Evolutionary conservation across 2,888 invertebrate species (phyloP).

Genomic region (Metellina segmentata): DNA sequence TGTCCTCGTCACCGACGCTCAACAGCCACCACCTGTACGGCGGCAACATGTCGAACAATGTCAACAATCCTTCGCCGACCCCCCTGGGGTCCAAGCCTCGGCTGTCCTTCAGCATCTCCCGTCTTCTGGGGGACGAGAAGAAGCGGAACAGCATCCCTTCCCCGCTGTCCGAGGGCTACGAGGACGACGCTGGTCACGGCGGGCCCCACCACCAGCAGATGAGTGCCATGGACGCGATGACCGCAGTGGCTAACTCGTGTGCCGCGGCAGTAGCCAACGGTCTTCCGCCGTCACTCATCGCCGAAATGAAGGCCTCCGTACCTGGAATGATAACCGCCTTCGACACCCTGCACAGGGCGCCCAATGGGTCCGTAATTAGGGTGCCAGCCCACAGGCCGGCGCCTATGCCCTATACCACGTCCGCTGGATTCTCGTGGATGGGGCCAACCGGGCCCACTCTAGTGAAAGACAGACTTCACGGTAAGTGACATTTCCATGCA

Average conservation of each 20-base stretch:
- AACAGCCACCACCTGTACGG: constrained; percentile 58
- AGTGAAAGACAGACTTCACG: constrained; percentile 90
- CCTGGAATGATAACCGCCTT: constrained; percentile 68
- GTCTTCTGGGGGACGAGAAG: constrained; percentile 85
- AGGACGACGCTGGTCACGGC: constrained; percentile 60
- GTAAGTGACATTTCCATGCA: constrained; percentile 82
- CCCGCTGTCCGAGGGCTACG: constrained; percentile 50
- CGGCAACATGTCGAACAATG: constrained; percentile 32
- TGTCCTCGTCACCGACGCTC: constrained; percentile 58
- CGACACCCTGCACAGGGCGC: constrained; percentile 76
- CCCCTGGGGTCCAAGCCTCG: constrained; percentile 63
- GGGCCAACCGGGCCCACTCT: constrained; percentile 81
- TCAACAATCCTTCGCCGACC: constrained; percentile 30
- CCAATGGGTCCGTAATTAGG: constrained; percentile 80
- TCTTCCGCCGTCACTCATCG: constrained; percentile 60
- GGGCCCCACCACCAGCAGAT: constrained; percentile 54
- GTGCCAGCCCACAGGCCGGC: constrained; percentile 86
- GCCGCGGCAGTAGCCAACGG: constrained; percentile 64
- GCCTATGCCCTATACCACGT: constrained; percentile 79
- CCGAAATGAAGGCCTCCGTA: constrained; percentile 72
- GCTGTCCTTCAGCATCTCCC: constrained; percentile 90
- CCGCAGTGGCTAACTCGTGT: constrained; percentile 62
- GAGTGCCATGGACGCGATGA: constrained; percentile 65
- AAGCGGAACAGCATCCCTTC: constrained; percentile 51
- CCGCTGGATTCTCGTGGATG: constrained; percentile 77